Conservation (phyloP, 1,140 invertebrate genomes). For the Heliothis virescens region DNA sequence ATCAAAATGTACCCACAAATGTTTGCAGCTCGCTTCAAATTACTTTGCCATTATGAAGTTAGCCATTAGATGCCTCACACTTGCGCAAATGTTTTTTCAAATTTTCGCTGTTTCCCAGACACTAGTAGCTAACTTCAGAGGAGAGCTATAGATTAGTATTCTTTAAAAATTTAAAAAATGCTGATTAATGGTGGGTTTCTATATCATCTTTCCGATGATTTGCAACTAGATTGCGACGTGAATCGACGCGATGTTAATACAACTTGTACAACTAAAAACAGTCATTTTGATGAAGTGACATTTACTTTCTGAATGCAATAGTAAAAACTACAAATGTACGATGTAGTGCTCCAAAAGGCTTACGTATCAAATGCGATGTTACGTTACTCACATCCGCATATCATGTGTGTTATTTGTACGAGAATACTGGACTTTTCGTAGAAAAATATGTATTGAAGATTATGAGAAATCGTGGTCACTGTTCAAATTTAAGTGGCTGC, state of each 20-base stretch:
- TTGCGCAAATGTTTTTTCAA: no score
- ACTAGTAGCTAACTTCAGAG: no score
- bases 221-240: no score
- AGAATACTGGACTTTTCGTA: neutral
- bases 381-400: neutral
- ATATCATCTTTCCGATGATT: no score
- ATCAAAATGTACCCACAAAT: no score
- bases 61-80: no score
- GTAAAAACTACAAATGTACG: neutral
- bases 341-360: slow-evolving; percentile 2
- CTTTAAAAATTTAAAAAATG: no score
- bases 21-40: no score
- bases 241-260: neutral
- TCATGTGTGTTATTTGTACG: neutral
- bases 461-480: neutral
- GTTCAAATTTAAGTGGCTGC: neutral
- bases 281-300: neutral
- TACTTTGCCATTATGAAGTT: no score
- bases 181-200: no score
- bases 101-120: no score
- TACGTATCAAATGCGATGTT: slow-evolving; percentile 20
- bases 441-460: slow-evolving; percentile 1
- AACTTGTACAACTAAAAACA: slow-evolving; percentile 13
- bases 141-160: no score
- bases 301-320: neutral